Base-by-base conservation (phyloP, 1,140 invertebrate genomes). In the Brachystomella parvula region DNA sequence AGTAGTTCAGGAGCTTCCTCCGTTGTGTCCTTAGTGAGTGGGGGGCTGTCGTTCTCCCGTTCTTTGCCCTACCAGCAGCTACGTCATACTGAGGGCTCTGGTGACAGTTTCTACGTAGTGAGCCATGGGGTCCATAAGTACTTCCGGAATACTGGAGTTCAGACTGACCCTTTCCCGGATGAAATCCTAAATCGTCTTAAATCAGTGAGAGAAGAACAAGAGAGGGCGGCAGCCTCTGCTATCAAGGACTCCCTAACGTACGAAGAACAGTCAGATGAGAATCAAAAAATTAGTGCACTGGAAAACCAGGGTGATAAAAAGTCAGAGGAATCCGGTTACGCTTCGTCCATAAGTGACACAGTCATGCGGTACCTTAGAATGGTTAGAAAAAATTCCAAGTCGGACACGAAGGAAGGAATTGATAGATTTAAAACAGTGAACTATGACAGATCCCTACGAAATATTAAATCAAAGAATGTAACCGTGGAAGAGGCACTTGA, bases 361-460 rank as follows among this genome's bases (percentile, higher is more conserved):
- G 90, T 92, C 30, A 90, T 90, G 74, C 79, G 89, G 1, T 91
- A 91, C 73, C 78, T 92, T 1, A 79, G 87, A 65, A 91, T 91
- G 89, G 89, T 88, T 0, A 79, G 89, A 3, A 92, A 91, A 73
- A 91, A 91, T 71, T 90, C 88, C 59, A 75, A 77, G 64, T 84
- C 88, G 0, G 88, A 90, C 70, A 83, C 86, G 2, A 76, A 77
- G 66, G 88, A 90, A 60, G 88, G 89, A 75, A 83, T 82, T 2
- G 89, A 90, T 74, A 82, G 87, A 21, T 93, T 92, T 72, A 91
- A 91, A 74, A 83, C 89, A 0, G 89, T 93, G 0, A 93, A 93
- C 73, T 93, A 93, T 73, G 90, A 93, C 73, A 82, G 87, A 35
- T 91, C 89, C 73, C 79, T 92, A 33, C 77, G 89, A 1, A 89